Conservation (phyloP, 2,113 vertebrate genomes). For the Neogobius melanostomus region DNA sequence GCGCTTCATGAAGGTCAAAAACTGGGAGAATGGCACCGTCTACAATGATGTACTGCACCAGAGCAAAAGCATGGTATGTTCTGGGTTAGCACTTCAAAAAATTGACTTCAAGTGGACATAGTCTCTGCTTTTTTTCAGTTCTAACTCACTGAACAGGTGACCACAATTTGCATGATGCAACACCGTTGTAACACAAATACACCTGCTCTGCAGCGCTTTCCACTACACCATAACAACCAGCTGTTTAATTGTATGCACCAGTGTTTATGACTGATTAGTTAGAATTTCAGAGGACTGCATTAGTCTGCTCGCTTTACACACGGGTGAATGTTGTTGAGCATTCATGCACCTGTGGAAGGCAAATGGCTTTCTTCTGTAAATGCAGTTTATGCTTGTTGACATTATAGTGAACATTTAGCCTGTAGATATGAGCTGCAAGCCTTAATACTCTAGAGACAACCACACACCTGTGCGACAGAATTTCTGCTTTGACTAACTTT, state of each 20-base stretch:
- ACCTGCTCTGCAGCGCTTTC: background rate
- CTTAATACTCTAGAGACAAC: background rate
- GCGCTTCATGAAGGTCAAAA: constrained; percentile 91
- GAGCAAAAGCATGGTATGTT: constrained; percentile 83
- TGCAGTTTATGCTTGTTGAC: constrained; percentile 13
- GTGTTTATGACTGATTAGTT: too few relatives aligned
- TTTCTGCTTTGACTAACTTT: constrained; percentile 26
- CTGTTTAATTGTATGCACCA: too few relatives aligned
- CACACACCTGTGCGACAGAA: constrained; percentile 20
- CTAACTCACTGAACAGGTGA: constrained; percentile 3
- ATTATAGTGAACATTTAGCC: constrained; percentile 28
- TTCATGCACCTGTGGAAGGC: too few relatives aligned
- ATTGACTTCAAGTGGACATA: background rate
- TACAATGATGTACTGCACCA: constrained; percentile 89
- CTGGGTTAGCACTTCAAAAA: background rate
- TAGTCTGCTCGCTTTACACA: too few relatives aligned
- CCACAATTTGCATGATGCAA: constrained; percentile 23
- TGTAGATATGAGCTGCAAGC: constrained; percentile 44
- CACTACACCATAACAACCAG: background rate
- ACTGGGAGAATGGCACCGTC: constrained; percentile 89
- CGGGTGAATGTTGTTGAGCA: too few relatives aligned
- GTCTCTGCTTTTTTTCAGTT: background rate
- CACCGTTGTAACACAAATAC: constrained; percentile 8
- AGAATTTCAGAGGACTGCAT: too few relatives aligned
- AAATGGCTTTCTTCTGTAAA: background rate